phyloP scores from a whole-genome alignment of 2,113 vertebrate species.

The Mugil cephalus region DNA sequence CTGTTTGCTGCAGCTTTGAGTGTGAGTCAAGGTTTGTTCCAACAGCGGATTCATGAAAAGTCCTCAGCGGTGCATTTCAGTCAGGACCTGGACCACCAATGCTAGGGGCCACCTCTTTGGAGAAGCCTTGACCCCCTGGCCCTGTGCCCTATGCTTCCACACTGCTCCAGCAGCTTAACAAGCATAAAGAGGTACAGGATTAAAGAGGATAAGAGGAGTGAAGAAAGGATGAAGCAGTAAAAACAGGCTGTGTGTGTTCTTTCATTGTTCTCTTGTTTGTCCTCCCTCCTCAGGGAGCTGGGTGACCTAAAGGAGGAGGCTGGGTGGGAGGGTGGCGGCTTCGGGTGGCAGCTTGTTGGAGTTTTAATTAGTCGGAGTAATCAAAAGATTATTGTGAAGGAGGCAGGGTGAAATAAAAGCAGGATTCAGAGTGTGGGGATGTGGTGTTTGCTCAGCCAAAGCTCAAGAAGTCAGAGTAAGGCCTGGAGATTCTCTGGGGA shows the following conservation, averaged over 20 bases:
- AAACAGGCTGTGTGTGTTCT: slow-evolving; percentile 78
- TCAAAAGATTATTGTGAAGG: slow-evolving; percentile 89
- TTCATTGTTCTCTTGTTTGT: slow-evolving; percentile 71
- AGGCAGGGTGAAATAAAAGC: slow-evolving; percentile 68
- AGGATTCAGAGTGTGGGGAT: slow-evolving; percentile 60
- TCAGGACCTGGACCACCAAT: slow-evolving; percentile 42
- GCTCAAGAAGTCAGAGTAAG: slow-evolving; percentile 85
- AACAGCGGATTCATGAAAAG: slow-evolving; percentile 87
- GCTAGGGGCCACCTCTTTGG: slow-evolving; percentile 82
- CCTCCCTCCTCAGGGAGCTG: slow-evolving; percentile 66
- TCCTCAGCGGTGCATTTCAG: slow-evolving; percentile 55
- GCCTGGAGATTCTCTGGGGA: slow-evolving; percentile 37
- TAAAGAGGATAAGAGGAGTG: slow-evolving; percentile 80
- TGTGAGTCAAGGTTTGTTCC: slow-evolving; percentile 38
- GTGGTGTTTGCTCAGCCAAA: slow-evolving; percentile 91
- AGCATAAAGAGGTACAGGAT: slow-evolving; percentile 87
- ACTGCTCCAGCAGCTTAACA: slow-evolving; percentile 64
- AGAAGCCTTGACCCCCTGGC: slow-evolving; percentile 78
- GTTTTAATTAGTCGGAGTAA: slow-evolving; percentile 97
- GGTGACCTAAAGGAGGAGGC: slow-evolving; percentile 60
- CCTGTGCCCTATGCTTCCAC: slow-evolving; percentile 57
- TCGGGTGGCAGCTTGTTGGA: slow-evolving; percentile 90
- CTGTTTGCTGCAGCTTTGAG: slow-evolving; percentile 36
- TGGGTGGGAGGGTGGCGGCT: slow-evolving; percentile 72
- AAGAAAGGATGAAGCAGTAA: slow-evolving; percentile 67